These are phyloP conservation scores for Bucco capensis DNA, from an alignment of 2,113 vertebrate species.

Conservation along the genomic window DNA sequence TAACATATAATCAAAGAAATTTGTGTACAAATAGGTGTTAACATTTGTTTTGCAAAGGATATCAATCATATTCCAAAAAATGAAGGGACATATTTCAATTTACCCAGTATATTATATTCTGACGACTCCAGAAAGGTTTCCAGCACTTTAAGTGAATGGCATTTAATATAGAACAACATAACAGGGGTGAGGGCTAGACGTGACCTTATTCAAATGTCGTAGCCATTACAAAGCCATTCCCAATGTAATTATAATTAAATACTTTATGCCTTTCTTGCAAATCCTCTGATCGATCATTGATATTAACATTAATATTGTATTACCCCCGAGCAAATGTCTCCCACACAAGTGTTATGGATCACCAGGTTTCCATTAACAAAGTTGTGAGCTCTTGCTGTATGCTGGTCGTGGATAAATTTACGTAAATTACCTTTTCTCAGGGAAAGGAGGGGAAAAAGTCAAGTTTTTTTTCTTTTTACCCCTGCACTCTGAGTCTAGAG, in stretches of 20 bases:
- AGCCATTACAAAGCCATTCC: conserved; percentile 74
- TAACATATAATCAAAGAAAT: conserved; percentile 42
- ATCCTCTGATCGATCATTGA: conserved; percentile 93
- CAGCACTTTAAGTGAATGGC: conserved; percentile 92
- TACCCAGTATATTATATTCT: conserved; percentile 84
- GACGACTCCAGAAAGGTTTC: conserved; percentile 82
- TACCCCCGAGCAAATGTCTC: conserved; percentile 90
- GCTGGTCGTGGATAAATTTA: conserved; percentile 76
- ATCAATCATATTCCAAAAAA: conserved; percentile 90
- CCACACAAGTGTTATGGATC: conserved; percentile 87
- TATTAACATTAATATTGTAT: conserved; percentile 86
- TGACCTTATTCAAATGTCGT: conserved; percentile 99
- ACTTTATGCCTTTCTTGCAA: conserved; percentile 93
- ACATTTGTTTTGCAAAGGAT: conserved; percentile 83
- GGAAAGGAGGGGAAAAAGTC: conserved; percentile 21
- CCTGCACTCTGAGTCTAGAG: background rate
- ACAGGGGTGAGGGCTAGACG: conserved; percentile 85
- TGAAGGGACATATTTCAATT: conserved; percentile 93
- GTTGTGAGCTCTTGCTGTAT: conserved; percentile 77
- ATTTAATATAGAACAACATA: conserved; percentile 97
- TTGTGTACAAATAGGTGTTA: conserved; percentile 60
- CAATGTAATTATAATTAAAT: conserved; percentile 94
- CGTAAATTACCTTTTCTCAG: conserved; percentile 83
- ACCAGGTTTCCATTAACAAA: conserved; percentile 95
- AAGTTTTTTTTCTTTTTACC: background rate